Base-by-base conservation (phyloP, 2,797 vertebrate genomes). In the Emydoidea blandingii region DNA sequence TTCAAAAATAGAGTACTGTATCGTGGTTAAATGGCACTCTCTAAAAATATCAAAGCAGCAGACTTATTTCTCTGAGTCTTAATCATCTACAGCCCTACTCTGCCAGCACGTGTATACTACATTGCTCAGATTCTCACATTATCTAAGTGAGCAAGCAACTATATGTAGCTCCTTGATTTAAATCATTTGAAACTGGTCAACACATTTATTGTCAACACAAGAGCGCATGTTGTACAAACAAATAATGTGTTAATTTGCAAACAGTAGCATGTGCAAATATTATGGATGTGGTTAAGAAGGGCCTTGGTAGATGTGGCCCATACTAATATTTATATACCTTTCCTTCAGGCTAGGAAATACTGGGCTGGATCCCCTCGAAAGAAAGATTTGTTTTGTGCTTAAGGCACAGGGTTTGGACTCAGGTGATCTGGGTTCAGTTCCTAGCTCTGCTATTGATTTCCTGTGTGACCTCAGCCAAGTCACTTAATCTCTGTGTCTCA, bases 11-110 rank as follows among this genome's bases (percentile, higher is more conserved):
- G 86, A 59, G 50, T 44, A 41, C 74, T 76, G 72, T 83, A 54
- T 94, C 83, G 88, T 82, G 80, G 79, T 87, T 76, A 91, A 94
- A 92, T 68, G 83, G 65, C 82, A 65, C 83, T 79, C 54, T 14
- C 94, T 90, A 93, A 93, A 92, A 95, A 90, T 94, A 94, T 12
- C 80, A 83, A 81, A 76, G 47, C 56, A 79, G 59, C 80, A 88
- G 50, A 65, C 31, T 86, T 87, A 76, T 80, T 88, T 96, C 83
- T 82, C 86, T 79, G 49, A 74, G 88, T 8, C 62, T 90, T 83
- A 50, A 49, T 79, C 52, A 52, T 62, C 47, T 27, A 65, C 44
- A 44, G 82, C 65, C 50, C 85, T 90, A 47, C 41, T 68, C 47
- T 16, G 53, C 86, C 96, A 79, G 89, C 21, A 19, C 29, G 49